Conservation (phyloP, 2,797 vertebrate species). For the Nasua narica region DNA sequence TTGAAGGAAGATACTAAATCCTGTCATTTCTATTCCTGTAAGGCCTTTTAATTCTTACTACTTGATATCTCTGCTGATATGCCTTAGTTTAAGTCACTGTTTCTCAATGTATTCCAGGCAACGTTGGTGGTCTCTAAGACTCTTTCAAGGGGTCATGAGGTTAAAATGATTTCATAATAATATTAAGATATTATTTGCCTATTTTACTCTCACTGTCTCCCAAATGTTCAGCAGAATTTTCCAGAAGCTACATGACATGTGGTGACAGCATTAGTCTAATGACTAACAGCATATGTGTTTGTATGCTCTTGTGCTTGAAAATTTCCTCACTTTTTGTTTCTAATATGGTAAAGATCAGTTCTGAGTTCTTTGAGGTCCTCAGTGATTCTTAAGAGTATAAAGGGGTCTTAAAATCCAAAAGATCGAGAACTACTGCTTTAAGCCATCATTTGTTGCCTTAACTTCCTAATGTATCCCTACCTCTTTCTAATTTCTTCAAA, state of each 20-base stretch:
- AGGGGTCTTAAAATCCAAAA: neutral
- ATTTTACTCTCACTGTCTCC: neutral
- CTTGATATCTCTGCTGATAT: neutral
- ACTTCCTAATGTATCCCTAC: neutral
- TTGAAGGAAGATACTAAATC: neutral
- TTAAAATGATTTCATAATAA: neutral
- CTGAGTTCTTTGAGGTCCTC: neutral
- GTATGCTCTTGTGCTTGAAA: neutral
- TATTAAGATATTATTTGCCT: neutral
- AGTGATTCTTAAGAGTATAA: neutral
- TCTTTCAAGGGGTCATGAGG: neutral
- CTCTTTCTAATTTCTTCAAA: conserved; percentile 6
- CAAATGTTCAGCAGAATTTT: conserved; percentile 9
- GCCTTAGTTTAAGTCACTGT: neutral
- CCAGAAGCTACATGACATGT: neutral
- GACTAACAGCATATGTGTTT: neutral
- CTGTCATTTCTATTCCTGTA: neutral
- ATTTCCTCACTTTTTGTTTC: neutral
- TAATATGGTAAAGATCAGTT: neutral
- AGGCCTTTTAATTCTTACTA: neutral
- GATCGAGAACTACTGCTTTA: neutral
- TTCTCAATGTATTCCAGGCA: neutral
- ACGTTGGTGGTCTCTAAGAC: neutral
- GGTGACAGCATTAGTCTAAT: neutral
- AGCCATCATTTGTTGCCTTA: neutral